Evolutionary conservation across 2,797 vertebrate genomes (phyloP).

Genomic region (Gymnodraco acuticeps): DNA sequence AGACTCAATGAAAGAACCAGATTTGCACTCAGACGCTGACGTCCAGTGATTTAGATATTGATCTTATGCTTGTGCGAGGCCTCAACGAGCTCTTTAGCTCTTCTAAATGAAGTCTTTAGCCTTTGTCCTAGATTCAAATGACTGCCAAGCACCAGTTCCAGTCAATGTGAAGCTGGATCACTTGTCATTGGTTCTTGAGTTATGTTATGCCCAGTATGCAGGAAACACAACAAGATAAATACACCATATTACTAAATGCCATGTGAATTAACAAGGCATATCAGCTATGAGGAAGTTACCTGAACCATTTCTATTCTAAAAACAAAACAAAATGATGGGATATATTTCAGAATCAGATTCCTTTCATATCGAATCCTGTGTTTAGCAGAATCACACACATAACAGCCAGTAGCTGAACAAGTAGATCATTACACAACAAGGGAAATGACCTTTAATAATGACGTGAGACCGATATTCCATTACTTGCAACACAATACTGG

Average conservation of each 20-base stretch:
- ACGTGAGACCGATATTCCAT: not conserved
- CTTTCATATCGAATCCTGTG: not conserved
- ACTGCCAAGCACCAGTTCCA: not conserved
- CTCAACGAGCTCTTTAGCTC: constrained; percentile 25
- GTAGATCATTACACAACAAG: not conserved
- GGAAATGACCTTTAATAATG: not conserved
- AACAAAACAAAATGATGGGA: not conserved
- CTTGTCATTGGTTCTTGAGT: not conserved
- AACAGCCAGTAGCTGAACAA: not conserved
- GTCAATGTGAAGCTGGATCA: constrained; percentile 8
- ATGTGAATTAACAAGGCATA: not conserved
- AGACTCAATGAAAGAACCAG: constrained; percentile 38
- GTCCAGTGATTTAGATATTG: not conserved
- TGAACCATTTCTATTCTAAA: not conserved
- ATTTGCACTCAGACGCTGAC: constrained; percentile 18
- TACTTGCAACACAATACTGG: not conserved
- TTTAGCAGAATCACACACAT: constrained; percentile 6
- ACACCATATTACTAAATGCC: not conserved
- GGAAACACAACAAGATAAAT: constrained; percentile 14
- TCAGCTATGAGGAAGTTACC: not conserved
- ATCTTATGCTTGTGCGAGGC: not conserved
- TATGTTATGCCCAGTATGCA: not conserved
- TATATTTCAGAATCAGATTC: constrained; percentile 1
- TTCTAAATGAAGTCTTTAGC: constrained; percentile 8
- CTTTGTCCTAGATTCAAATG: constrained; percentile 16